Evolutionary conservation across 2,888 invertebrate species (phyloP), one percentile per base, ranked within the genome.

Genomic region (Sphaerophoria taeniata): DNA sequence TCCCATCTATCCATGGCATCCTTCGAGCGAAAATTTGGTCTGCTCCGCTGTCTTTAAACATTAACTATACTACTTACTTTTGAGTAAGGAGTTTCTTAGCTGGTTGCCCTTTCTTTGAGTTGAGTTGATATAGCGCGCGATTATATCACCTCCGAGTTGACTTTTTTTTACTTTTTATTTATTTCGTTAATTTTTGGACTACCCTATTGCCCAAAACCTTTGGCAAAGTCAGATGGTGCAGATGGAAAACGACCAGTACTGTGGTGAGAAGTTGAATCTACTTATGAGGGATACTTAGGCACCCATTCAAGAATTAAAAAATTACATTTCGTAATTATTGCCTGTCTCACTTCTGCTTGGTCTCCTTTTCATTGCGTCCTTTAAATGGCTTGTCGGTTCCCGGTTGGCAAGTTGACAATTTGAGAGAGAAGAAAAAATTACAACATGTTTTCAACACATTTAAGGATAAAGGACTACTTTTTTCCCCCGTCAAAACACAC

Each of bases 391-490:
- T 24, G 24, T 24, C 24, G 24, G 24, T 34, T n/a, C 34, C 6
- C 39, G 14, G 7, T 75, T 76, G 76, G 60, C 43, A 70, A 24
- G 51, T 33, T 75, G 67, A 39, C 58, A 74, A 49, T 60, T 47
- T 4, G 24, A 31, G 43, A 9, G 55, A 16, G 43, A 43, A 43
- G 43, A 76, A 24, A 58, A 58, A 7, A 24, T n/a, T n/a, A 53
- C 24, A 49, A 51, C 34, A 31, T 58, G 71, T 71, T 71, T 80
- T 71, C 76, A 76, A 67, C 71, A 60, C 81, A 81, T 81, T 81
- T 76, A 65, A 76, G 58, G 53, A 71, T 71, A 71, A 81, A 76
- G 71, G 76, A 65, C 58, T 81, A 70, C 65, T 61, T 63, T 79
- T 74, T 70, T 24, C 24, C 61, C 51, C 9, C 39, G 56, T 71